phyloP scores from a whole-genome alignment of 2,113 vertebrate genomes.

The Callochromis pleurospilus region DNA sequence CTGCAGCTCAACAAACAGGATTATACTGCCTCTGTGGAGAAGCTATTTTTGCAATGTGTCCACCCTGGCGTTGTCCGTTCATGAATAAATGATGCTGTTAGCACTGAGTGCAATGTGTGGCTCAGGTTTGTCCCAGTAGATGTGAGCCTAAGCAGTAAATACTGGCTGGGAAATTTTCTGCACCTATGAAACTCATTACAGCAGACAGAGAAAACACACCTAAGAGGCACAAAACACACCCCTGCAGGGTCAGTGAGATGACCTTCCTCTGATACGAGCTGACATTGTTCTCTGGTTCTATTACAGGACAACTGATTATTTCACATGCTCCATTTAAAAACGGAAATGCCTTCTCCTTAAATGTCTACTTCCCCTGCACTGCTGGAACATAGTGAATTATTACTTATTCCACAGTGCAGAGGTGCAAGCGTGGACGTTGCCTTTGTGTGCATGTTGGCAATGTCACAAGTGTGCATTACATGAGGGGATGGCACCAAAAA shows the following conservation, averaged over 20 bases:
- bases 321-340: conserved; percentile 5
- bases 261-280: neutral
- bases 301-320: neutral
- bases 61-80: neutral
- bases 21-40: neutral
- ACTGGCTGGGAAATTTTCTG: neutral
- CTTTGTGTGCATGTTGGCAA: neutral
- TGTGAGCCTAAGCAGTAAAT: neutral
- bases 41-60: neutral
- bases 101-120: neutral
- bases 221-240: neutral
- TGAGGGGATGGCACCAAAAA: neutral
- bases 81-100: neutral
- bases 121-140: neutral
- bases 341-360: conserved; percentile 25
- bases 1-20: neutral
- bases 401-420: neutral
- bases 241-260: neutral
- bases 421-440: neutral
- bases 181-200: neutral
- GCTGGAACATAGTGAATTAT: neutral
- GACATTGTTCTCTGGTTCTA: neutral
- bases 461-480: neutral
- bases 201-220: neutral
- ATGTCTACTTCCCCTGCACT: conserved; percentile 1